Conservation (phyloP, 2,888 invertebrate species). For the Stramonita haemastoma region DNA sequence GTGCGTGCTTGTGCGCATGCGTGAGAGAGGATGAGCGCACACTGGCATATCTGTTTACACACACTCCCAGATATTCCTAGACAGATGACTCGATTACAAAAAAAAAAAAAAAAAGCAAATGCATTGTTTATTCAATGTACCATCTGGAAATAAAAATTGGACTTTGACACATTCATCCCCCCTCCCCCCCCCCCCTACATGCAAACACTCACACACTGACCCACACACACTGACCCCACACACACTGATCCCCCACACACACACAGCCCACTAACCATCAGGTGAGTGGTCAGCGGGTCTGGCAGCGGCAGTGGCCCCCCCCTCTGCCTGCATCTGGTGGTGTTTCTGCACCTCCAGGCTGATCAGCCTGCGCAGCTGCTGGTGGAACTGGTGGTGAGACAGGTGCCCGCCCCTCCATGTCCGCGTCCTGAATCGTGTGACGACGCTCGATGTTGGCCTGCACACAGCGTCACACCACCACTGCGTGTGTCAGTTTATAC, state of each 20-base stretch:
- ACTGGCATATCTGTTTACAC: too few species aligned
- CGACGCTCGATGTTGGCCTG: constrained; percentile 30
- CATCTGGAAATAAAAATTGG: too few species aligned
- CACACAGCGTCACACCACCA: neutral
- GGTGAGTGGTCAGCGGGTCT: neutral
- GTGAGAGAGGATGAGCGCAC: too few species aligned
- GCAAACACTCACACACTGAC: neutral
- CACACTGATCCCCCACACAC: neutral
- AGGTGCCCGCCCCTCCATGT: neutral
- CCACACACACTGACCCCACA: neutral
- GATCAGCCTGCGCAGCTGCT: constrained; percentile 35
- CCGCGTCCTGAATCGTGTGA: constrained; percentile 6
- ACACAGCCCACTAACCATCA: neutral
- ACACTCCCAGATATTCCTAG: too few species aligned
- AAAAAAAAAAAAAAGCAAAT: too few species aligned
- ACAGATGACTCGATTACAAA: too few species aligned
- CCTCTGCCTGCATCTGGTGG: neutral
- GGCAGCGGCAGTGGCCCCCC: neutral
- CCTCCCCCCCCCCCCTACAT: neutral
- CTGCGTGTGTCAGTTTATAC: too few species aligned
- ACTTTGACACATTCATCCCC: too few species aligned
- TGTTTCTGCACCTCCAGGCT: constrained; percentile 19
- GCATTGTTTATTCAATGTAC: too few species aligned
- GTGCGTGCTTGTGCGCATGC: too few species aligned
- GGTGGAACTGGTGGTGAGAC: constrained; percentile 34